Percentiles rank a stretch among this genome's conserved stretches.
Conservation (phyloP, 1,140 invertebrate genomes). For the Mizuhopecten yessoensis region DNA sequence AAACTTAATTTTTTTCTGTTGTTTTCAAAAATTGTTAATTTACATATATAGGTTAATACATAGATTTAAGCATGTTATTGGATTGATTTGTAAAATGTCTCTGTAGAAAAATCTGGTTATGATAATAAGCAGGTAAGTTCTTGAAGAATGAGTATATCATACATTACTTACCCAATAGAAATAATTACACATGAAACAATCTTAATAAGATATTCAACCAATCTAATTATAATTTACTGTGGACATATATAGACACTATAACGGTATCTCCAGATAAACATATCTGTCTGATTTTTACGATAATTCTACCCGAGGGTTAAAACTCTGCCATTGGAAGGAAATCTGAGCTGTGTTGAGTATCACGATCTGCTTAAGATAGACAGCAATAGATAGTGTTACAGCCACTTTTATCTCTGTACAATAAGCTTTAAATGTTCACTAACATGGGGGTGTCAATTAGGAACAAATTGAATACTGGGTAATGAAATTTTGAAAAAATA, state of each 20-base stretch:
- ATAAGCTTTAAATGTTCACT: not conserved
- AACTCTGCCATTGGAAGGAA: not conserved
- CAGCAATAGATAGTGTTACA: not conserved
- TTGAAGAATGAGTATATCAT: not conserved
- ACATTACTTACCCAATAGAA: too few species aligned
- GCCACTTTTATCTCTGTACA: not conserved
- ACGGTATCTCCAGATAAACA: not conserved
- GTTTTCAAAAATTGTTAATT: too few species aligned
- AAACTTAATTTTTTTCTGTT: too few species aligned
- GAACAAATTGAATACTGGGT: not conserved
- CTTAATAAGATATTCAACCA: not conserved
- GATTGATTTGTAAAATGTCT: too few species aligned
- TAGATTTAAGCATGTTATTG: too few species aligned
- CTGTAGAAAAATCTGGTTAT: not conserved
- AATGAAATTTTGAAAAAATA: not conserved
- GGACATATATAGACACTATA: not conserved
- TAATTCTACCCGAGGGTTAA: slow-evolving; percentile 19
- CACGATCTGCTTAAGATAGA: not conserved
- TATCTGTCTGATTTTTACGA: not conserved
- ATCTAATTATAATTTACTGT: not conserved
- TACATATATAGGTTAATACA: too few species aligned
- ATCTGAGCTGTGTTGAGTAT: not conserved
- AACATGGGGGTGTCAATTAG: not conserved
- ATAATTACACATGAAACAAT: too few species aligned
- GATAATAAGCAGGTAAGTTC: not conserved